Conservation (phyloP, 2,113 vertebrate genomes). For the Cariama cristata region DNA sequence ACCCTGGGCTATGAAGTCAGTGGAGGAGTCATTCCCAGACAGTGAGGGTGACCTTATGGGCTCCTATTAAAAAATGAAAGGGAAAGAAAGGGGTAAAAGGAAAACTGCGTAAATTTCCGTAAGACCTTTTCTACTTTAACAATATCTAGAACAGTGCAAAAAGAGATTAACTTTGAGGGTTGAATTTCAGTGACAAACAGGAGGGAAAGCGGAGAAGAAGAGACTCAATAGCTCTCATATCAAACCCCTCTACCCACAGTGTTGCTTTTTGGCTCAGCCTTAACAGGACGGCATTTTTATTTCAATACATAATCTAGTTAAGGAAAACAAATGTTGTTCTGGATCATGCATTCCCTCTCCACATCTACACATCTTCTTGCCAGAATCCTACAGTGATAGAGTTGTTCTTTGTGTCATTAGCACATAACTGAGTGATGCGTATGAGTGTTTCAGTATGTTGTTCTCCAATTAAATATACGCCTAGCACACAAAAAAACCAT, state of each 20-base stretch:
- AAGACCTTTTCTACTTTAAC: neutral
- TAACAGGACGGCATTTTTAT: neutral
- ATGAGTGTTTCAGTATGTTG: neutral
- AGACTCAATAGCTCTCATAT: neutral
- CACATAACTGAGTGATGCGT: neutral
- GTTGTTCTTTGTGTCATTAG: neutral
- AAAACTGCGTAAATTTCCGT: neutral
- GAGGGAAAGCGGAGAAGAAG: neutral
- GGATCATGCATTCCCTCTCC: neutral
- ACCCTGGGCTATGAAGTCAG: neutral
- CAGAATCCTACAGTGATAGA: neutral
- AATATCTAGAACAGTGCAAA: neutral
- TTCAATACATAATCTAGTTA: conserved; percentile 10
- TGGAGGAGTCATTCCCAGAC: neutral
- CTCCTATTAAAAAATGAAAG: neutral
- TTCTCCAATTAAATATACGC: neutral
- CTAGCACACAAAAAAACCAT: neutral
- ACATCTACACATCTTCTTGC: neutral
- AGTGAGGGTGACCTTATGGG: neutral
- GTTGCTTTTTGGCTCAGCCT: neutral
- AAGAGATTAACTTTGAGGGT: neutral
- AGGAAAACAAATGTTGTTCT: neutral
- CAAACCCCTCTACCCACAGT: neutral
- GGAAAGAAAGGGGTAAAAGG: neutral
- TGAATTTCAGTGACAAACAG: neutral